phyloP scores from a whole-genome alignment of 2,888 invertebrate genomes.

The Meiosimyza decipiens region DNA sequence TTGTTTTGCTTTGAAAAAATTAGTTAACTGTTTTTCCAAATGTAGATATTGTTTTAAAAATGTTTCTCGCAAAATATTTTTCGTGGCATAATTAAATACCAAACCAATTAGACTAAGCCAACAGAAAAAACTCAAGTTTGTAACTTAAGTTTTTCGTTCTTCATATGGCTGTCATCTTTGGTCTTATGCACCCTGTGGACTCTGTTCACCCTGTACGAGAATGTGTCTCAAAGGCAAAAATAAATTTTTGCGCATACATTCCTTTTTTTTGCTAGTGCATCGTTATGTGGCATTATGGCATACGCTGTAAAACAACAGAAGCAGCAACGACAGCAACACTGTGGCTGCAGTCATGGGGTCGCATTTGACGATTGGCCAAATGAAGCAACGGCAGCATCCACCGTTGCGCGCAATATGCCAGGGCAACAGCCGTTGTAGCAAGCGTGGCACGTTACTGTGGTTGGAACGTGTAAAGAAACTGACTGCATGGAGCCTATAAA shows the following conservation, averaged over 20 bases:
- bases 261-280: constrained; percentile 18
- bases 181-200: too few species aligned
- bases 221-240: background rate
- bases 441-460: too few species aligned
- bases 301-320: constrained; percentile 9
- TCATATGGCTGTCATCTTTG: too few species aligned
- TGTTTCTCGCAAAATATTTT: too few species aligned
- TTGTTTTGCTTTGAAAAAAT: too few species aligned
- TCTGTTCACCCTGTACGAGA: constrained; percentile 20
- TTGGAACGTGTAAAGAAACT: background rate
- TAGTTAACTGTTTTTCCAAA: too few species aligned
- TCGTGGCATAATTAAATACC: too few species aligned
- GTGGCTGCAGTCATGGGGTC: constrained; percentile 19
- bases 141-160: too few species aligned
- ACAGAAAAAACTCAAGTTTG: too few species aligned
- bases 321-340: background rate
- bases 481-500: too few species aligned
- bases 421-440: constrained; percentile 4
- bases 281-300: constrained; percentile 28
- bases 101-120: too few species aligned
- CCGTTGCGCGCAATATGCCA: constrained; percentile 22
- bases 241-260: constrained; percentile 7
- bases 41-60: too few species aligned
- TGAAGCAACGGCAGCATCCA: constrained; percentile 13
- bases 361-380: constrained; percentile 21